Evolutionary conservation across 2,113 vertebrate species (phyloP).

Genomic region (Gallinago media): DNA sequence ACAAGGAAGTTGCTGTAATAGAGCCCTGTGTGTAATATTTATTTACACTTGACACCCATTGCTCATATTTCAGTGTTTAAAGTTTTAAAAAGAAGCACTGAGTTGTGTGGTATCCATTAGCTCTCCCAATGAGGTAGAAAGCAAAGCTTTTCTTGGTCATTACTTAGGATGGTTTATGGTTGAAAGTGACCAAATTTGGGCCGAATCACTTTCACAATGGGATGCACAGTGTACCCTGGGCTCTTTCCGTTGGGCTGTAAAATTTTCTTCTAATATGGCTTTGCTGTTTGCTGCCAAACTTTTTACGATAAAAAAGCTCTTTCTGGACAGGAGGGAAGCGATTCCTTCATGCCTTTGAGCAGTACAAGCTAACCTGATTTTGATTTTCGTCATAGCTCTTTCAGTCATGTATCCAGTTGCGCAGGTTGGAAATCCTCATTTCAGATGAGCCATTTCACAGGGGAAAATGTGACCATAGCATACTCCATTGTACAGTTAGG

Average conservation of each 20-base stretch:
- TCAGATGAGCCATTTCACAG: neutral
- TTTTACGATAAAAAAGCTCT: neutral
- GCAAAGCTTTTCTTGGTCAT: neutral
- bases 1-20: neutral
- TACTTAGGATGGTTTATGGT: neutral
- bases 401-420: neutral
- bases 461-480: neutral
- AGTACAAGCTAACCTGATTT: neutral
- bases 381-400: neutral
- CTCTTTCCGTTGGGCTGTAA: neutral
- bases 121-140: neutral
- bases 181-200: neutral
- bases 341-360: neutral
- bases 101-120: neutral
- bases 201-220: neutral
- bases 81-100: neutral
- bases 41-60: neutral
- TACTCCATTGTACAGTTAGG: neutral
- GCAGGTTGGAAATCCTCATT: neutral
- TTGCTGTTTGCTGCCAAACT: neutral
- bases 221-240: neutral
- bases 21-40: neutral
- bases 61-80: neutral
- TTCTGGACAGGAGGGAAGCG: neutral
- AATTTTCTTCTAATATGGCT: neutral